Evolutionary conservation across 2,888 invertebrate species (phyloP), one percentile per base, ranked within the genome.

Genomic region (Troides helena): DNA sequence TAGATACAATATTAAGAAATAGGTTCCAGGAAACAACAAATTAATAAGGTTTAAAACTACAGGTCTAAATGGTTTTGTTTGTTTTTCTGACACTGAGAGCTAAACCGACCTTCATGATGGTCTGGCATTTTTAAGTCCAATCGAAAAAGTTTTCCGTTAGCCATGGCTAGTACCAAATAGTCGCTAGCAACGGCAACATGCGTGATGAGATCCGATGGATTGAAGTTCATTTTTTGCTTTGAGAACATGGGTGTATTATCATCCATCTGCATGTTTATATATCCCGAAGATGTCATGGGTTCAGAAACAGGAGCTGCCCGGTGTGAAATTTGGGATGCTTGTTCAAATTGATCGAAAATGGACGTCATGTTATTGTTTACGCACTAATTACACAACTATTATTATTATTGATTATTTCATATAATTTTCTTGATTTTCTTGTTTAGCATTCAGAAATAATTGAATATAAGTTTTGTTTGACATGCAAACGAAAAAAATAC

Each of bases 191-290:
- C 97, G 2, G 95, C 95, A 69, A 98, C 93, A 82, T 98, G 96
- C 4, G 95, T 95, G 73, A 99, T 96, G 72, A 95, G 94, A 76
- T 96, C 96, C 0, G 96, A 94, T 1, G 98, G 96, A 71, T 95
- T 95, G 74, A 97, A 95, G 77, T 95, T 95, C 87, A 97, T 96
- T 85, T 95, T 96, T 74, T 96, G 95, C 85, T 97, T 98, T 50
- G 95, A 95, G 85, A 98, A 98, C 85, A 98, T 98, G 12, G 98
- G 97, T 23, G 94, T 93, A 74, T 97, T 97, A 77, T 96, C 95
- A 78, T 95, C 95, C 25, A 95, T 81, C 68, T 92, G 89, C 88
- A 93, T 91, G 71, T 87, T 93, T 61, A 94, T 92, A 74, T 93
- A 93, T 2, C 93, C 93, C 2, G 93, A 93, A 10, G 90, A 92